Evolutionary conservation across 2,888 invertebrate species (phyloP), one percentile per base, ranked within the genome.

Genomic region (Drosophila vallismaia): DNA sequence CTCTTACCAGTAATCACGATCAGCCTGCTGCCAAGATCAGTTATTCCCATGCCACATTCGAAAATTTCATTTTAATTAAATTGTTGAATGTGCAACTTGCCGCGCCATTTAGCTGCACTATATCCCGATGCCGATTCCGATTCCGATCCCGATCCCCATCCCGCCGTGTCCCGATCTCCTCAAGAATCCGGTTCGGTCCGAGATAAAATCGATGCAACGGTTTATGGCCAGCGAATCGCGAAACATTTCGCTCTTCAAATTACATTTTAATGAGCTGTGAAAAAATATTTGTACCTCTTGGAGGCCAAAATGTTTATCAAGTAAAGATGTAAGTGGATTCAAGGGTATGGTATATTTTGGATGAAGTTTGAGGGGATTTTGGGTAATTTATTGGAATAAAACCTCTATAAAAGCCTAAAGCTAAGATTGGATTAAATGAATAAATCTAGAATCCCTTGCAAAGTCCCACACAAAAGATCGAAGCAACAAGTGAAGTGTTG

Each of bases 61-160:
- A 71, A 88, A 86, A 85, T 88, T 86, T 87, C 73, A 85, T 88
- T 86, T 88, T 88, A 86, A 86, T 88, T 86, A 86, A 86, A 86
- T 85, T 85, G 86, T 85, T 88, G 76, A 76, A 72, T 86, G 88
- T 79, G 58, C 86, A 77, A 77, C 73, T 71, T 71, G 73, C 85
- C 79, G 73, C 66, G 59, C 76, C 87, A 84, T 62, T 84, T 80
- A 84, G 76, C 48, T 42, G 8, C 8, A 42, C 40, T 40, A 40
- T 14, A 42, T 19, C 19, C 14, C 8, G 14, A 14, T 45, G 9
- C 33, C 28, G n/a, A n/a, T n/a, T n/a, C n/a, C n/a, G n/a, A n/a
- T n/a, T n/a, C 14, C 42, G 31, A 14, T 48, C 36, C 7, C 7
- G 2, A 7, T 7, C 19, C 42, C 8, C 8, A 19, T 7, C n/a